Evolutionary conservation across 1,140 invertebrate species (phyloP).

Genomic region (Spodoptera frugiperda): DNA sequence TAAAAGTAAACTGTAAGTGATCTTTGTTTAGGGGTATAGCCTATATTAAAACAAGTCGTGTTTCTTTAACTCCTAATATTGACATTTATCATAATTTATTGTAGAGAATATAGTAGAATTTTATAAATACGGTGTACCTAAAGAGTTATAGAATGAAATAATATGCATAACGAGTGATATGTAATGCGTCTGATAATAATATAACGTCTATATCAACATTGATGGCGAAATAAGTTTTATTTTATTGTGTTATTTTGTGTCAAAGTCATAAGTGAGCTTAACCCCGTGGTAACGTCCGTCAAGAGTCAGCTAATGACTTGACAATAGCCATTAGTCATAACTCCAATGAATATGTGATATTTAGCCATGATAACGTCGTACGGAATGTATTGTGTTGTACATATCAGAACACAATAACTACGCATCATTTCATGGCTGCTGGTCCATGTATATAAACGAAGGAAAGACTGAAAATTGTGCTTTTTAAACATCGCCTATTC

Average conservation of each 20-base stretch:
- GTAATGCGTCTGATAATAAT: conserved; percentile 15
- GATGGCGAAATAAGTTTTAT: conserved; percentile 33
- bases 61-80: conserved; percentile 34
- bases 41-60: conserved; percentile 21
- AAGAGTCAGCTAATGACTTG: conserved; percentile 49
- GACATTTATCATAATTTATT: conserved; percentile 39
- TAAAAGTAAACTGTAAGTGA: conserved; percentile 23
- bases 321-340: conserved; percentile 57
- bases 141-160: conserved; percentile 35
- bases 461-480: conserved; percentile 78
- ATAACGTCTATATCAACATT: conserved; percentile 12
- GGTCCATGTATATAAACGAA: conserved; percentile 78
- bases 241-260: conserved; percentile 37
- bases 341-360: conserved; percentile 61
- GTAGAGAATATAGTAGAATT: conserved; percentile 40
- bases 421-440: conserved; percentile 50
- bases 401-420: conserved; percentile 52
- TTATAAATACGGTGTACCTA: conserved; percentile 29
- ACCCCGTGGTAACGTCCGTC: conserved; percentile 54
- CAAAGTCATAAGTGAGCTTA: conserved; percentile 43
- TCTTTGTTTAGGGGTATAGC: conserved; percentile 30
- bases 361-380: conserved; percentile 50
- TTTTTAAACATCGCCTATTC: conserved; percentile 56
- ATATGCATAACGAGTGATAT: conserved; percentile 34
- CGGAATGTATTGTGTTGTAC: conserved; percentile 49